These are phyloP conservation scores for Phylloscopus collybita DNA, from an alignment of 2,797 vertebrate genomes.

Conservation along the genomic window DNA sequence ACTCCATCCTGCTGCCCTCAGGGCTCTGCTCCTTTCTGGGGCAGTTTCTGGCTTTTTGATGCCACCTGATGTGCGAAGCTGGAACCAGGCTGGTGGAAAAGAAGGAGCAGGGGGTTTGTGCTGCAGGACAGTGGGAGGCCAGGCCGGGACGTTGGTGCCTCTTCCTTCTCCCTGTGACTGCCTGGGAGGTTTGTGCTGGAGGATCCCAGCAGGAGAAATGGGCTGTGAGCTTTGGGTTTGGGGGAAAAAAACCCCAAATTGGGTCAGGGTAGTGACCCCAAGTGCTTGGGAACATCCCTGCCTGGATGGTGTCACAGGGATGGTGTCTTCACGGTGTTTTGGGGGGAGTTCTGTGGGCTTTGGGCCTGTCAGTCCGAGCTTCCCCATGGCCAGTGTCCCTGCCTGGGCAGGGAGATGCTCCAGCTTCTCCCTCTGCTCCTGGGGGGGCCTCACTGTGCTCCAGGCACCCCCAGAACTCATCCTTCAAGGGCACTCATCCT, in stretches of 20 bases:
- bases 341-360: neutral
- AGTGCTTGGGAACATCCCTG: fast-evolving
- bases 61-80: fast-evolving
- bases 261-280: fast-evolving
- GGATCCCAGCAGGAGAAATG: neutral
- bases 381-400: no score
- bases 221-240: neutral
- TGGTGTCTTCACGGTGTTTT: fast-evolving
- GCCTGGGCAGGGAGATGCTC: no score
- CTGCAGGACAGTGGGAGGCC: fast-evolving
- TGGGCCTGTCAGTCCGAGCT: neutral
- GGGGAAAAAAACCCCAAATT: fast-evolving
- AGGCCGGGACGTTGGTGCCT: fast-evolving
- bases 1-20: fast-evolving
- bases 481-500: neutral
- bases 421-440: fast-evolving
- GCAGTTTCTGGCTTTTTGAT: neutral
- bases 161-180: neutral
- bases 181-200: fast-evolving
- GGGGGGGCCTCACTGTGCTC: fast-evolving
- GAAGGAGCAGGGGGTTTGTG: neutral
- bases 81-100: neutral
- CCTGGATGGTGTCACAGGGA: fast-evolving
- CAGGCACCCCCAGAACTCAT: neutral
- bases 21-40: neutral